Conservation (phyloP, 2,113 vertebrate species). For the Polypterus senegalus region DNA sequence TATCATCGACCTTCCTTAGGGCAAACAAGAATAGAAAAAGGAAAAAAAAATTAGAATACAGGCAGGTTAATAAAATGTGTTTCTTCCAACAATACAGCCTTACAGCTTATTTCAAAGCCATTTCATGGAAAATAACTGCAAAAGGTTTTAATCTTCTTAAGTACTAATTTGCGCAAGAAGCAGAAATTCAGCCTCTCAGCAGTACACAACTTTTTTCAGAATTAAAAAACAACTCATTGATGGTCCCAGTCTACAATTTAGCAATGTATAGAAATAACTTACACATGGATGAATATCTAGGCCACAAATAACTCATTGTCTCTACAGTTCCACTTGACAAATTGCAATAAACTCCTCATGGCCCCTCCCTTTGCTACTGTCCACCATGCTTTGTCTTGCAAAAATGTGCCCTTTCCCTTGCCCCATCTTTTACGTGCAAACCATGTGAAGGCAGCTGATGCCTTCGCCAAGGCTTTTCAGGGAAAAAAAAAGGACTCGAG, state of each 20-base stretch:
- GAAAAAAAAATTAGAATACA: too few species aligned
- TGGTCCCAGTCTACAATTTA: constrained; percentile 35
- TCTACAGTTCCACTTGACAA: constrained; percentile 46
- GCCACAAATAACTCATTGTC: constrained; percentile 49
- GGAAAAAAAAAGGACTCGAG: constrained; percentile 35
- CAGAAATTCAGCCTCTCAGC: too few species aligned
- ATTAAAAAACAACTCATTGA: constrained; percentile 34
- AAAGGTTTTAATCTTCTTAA: constrained; percentile 22
- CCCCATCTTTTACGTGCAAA: constrained; percentile 5
- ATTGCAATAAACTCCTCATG: constrained; percentile 17
- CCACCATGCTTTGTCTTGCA: constrained; percentile 44
- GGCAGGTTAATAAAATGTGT: neutral
- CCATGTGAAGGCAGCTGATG: constrained; percentile 26
- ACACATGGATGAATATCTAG: constrained; percentile 53
- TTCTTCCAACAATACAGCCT: neutral
- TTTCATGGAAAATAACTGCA: constrained; percentile 1
- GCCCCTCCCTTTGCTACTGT: constrained; percentile 26
- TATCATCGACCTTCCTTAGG: too few species aligned
- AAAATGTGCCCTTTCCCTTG: constrained; percentile 33
- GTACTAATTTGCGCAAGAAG: neutral
- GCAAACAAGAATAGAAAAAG: too few species aligned
- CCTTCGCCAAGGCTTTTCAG: constrained; percentile 46
- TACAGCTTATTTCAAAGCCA: neutral
- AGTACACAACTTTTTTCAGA: neutral
- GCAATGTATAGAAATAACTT: constrained; percentile 47